Evolutionary conservation across 1,140 invertebrate species (phyloP).

Genomic region (Calliphora vicina): DNA sequence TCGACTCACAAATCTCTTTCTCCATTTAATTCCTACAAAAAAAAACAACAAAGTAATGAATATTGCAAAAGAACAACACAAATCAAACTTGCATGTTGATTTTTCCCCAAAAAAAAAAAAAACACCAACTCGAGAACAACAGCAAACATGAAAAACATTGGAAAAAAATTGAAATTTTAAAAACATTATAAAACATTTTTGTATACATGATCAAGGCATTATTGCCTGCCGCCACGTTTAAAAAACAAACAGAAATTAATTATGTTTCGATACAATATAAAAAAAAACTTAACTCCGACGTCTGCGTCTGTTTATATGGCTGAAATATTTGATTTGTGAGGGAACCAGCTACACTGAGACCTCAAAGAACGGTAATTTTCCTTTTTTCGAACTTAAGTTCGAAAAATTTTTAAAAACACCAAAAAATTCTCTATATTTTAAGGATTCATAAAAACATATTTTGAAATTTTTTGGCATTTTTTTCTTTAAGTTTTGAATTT

Average conservation of each 20-base stretch:
- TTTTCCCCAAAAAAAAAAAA: too few relatives aligned
- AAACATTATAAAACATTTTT: slow-evolving; percentile 11
- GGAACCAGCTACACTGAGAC: too few relatives aligned
- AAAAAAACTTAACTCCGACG: too few relatives aligned
- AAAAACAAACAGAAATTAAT: slow-evolving; percentile 29
- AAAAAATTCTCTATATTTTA: too few relatives aligned
- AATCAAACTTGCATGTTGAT: slow-evolving; percentile 8
- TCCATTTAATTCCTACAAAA: background rate
- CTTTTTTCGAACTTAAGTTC: too few relatives aligned
- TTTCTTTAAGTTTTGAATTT: too few relatives aligned
- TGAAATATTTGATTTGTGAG: background rate
- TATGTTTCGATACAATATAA: slow-evolving; percentile 30
- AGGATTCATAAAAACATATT: too few relatives aligned
- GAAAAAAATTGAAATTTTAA: background rate
- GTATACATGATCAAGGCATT: slow-evolving; percentile 4
- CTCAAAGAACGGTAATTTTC: too few relatives aligned
- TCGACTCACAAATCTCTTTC: background rate
- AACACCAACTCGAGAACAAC: background rate
- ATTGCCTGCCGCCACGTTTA: slow-evolving; percentile 16
- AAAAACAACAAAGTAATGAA: background rate
- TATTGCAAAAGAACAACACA: background rate
- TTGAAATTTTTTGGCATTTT: too few relatives aligned
- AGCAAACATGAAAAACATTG: background rate
- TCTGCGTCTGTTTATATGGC: background rate
- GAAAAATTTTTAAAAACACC: too few relatives aligned